Percentiles rank a stretch among this genome's conserved stretches.
These are phyloP conservation scores for Morphnarchus princeps DNA, from an alignment of 2,113 vertebrate species.

Conservation along the genomic window DNA sequence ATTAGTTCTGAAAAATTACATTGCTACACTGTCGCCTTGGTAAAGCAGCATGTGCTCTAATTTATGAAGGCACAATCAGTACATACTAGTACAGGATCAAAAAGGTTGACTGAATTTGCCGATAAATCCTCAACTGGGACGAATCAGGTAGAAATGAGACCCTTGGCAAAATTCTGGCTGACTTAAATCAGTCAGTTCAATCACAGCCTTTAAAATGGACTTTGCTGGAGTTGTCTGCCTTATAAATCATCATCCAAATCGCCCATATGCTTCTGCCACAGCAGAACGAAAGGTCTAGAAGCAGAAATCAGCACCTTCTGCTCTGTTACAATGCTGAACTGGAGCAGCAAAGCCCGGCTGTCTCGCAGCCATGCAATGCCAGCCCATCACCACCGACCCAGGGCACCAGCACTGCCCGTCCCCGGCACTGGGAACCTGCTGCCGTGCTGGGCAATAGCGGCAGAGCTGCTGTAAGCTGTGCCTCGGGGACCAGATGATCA, in stretches of 20 bases:
- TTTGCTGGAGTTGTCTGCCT: neutral
- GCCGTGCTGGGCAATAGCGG: rapidly evolving
- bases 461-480: neutral
- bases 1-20: neutral
- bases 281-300: neutral
- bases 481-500: neutral
- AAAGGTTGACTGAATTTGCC: neutral
- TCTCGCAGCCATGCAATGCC: rapidly evolving
- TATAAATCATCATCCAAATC: neutral
- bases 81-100: neutral
- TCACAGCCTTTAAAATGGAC: neutral
- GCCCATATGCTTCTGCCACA: neutral
- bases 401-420: neutral
- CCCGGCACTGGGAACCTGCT: neutral
- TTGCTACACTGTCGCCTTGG: neutral
- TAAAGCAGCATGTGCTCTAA: neutral
- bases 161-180: neutral
- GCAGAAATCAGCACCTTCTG: neutral
- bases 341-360: neutral
- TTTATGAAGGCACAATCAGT: neutral
- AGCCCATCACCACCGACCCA: rapidly evolving
- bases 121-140: neutral
- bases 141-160: neutral
- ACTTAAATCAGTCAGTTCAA: neutral
- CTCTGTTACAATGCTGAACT: neutral